These are phyloP conservation scores for Meriones psammophilus DNA, from an alignment of 2,797 vertebrate genomes.

Conservation along the genomic window DNA sequence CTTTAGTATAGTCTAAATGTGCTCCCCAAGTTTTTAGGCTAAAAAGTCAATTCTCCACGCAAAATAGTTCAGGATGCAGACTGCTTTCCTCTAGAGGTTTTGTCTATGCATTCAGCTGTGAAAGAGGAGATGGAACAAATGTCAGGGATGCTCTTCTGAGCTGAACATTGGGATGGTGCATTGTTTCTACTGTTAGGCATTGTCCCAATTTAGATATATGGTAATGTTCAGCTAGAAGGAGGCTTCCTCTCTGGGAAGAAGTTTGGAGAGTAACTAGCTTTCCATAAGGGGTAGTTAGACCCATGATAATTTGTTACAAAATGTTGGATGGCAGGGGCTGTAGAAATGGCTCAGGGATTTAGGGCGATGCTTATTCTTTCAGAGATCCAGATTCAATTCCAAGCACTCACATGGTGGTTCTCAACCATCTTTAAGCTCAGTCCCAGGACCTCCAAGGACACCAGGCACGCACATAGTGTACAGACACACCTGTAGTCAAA, in stretches of 20 bases:
- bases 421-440: neutral
- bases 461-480: neutral
- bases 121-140: neutral
- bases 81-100: neutral
- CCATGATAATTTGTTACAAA: neutral
- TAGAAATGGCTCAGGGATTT: neutral
- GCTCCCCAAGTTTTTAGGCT: neutral
- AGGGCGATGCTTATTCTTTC: neutral
- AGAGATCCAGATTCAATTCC: neutral
- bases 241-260: neutral
- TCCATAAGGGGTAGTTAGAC: neutral
- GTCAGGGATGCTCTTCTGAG: neutral
- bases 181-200: neutral
- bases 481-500: neutral
- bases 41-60: neutral
- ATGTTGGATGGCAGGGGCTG: neutral
- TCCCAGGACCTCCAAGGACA: neutral
- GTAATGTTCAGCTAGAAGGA: neutral
- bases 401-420: neutral
- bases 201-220: neutral
- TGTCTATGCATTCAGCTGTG: neutral
- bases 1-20: neutral
- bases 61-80: neutral
- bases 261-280: constrained; percentile 16
- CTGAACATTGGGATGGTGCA: neutral